phyloP scores from a whole-genome alignment of 1,140 invertebrate genomes.

The Paraescarpia echinospica region DNA sequence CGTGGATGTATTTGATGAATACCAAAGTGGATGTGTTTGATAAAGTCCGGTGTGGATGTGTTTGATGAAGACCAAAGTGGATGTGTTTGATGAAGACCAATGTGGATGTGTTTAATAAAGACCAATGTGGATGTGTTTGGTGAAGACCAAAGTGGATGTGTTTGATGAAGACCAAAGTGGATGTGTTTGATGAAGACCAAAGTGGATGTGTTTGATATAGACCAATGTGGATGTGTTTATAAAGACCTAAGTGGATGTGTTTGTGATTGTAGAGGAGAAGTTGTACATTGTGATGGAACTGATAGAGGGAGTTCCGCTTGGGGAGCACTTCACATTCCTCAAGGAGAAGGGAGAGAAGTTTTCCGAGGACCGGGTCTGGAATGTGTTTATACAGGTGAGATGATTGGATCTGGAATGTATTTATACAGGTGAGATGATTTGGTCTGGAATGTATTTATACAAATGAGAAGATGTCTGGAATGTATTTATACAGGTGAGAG shows the following conservation, averaged over 20 bases:
- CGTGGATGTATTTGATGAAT: too few species aligned
- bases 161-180: too few species aligned
- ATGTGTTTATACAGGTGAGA: constrained; percentile 56
- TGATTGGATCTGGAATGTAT: neutral
- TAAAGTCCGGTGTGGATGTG: too few species aligned
- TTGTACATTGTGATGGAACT: constrained; percentile 60
- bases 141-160: too few species aligned
- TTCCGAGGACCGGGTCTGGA: constrained; percentile 55
- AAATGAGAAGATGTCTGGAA: neutral
- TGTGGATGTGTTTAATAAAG: too few species aligned
- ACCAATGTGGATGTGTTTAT: neutral
- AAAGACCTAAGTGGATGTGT: neutral
- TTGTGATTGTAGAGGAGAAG: constrained; percentile 35
- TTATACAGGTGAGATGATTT: neutral
- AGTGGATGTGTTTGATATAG: neutral
- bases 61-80: too few species aligned
- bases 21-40: too few species aligned
- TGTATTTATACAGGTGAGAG: neutral
- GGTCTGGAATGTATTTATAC: neutral
- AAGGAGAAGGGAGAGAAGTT: constrained; percentile 57
- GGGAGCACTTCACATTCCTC: constrained; percentile 57
- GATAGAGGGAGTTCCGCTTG: constrained; percentile 57
- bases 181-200: too few species aligned
- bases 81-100: too few species aligned
- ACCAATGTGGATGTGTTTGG: too few species aligned